A percentile compares a stretch with the other conserved stretches of the same genome.
These are phyloP conservation scores for Malurus cyaneus DNA, from an alignment of 2,113 vertebrate species.

Conservation along the genomic window DNA sequence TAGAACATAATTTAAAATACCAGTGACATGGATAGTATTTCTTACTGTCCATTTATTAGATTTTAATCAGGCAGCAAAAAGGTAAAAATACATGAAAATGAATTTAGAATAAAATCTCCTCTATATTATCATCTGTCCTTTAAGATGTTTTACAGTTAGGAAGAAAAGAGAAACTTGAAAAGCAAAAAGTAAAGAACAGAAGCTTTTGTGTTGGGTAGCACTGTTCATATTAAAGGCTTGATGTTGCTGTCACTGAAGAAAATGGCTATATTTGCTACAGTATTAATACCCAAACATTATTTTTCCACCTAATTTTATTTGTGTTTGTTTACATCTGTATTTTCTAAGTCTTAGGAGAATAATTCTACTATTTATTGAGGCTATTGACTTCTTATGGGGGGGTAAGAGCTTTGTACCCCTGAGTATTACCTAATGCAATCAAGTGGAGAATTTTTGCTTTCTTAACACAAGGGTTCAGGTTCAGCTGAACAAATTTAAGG, in stretches of 20 bases:
- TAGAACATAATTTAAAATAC: slow-evolving; percentile 10
- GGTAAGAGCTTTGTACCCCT: not conserved
- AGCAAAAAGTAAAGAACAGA: not conserved
- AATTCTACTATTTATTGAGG: not conserved
- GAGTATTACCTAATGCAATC: not conserved
- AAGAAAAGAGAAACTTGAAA: not conserved
- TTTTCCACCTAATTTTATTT: not conserved
- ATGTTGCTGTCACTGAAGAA: not conserved
- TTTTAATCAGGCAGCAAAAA: not conserved
- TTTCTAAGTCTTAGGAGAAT: not conserved
- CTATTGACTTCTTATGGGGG: not conserved
- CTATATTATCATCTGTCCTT: not conserved
- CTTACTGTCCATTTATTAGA: not conserved
- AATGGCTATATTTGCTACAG: not conserved
- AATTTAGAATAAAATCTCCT: not conserved
- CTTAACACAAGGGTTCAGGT: not conserved
- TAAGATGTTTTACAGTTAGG: not conserved
- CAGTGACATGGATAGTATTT: not conserved
- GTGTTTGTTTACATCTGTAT: not conserved
- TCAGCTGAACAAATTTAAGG: not conserved
- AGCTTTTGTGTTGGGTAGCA: not conserved
- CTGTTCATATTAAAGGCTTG: not conserved
- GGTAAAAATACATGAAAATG: not conserved
- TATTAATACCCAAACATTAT: not conserved
- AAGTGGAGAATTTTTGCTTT: not conserved